A percentile compares a stretch with the other conserved stretches of the same genome.
Evolutionary conservation across 2,113 vertebrate species (phyloP).

Genomic region (Malurus elegans): DNA sequence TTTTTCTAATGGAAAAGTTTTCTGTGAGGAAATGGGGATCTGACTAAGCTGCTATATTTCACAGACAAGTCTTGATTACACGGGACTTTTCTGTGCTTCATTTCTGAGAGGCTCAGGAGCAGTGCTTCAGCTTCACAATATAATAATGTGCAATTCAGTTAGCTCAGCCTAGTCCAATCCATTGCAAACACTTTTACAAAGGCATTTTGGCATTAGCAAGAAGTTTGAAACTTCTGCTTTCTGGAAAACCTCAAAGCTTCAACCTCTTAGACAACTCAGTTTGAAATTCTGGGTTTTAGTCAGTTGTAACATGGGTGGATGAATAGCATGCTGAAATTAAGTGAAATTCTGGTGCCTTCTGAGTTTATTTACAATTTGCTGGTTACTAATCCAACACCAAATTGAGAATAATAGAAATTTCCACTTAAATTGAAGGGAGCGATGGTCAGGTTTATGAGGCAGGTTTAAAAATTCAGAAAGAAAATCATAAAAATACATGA

Average conservation of each 20-base stretch:
- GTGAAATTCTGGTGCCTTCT: neutral
- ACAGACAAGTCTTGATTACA: neutral
- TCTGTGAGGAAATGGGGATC: neutral
- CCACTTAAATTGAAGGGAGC: neutral
- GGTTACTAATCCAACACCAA: neutral
- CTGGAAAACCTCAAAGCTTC: neutral
- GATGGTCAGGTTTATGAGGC: neutral
- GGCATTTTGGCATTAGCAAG: neutral
- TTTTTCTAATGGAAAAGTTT: neutral
- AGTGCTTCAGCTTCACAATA: neutral
- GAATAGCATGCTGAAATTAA: neutral
- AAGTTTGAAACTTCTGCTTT: neutral
- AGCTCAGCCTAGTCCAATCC: neutral
- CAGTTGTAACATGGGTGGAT: neutral
- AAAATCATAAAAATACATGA: rapidly evolving
- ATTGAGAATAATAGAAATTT: neutral
- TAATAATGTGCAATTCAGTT: neutral
- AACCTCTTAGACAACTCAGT: neutral
- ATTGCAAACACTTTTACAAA: neutral
- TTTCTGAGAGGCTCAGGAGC: neutral
- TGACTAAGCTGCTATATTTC: neutral
- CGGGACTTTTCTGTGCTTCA: neutral
- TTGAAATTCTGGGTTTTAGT: neutral
- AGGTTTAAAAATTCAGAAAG: neutral
- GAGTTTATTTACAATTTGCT: neutral